Evolutionary conservation across 2,797 vertebrate species (phyloP).

Genomic region (Podarcis lilfordi): DNA sequence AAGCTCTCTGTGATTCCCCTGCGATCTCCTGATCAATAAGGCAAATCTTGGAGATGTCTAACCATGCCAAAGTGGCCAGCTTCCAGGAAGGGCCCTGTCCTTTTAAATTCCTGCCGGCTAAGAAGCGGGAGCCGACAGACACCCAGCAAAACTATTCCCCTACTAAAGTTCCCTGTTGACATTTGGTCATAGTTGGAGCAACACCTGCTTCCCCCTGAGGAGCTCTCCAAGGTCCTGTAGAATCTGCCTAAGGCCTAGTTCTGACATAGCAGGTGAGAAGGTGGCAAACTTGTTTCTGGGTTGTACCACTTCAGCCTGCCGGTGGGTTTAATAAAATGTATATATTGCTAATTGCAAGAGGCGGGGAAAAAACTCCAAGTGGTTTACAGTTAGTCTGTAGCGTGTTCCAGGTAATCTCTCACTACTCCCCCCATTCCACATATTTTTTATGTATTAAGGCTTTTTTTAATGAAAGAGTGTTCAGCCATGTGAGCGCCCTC

Average conservation of each 20-base stretch:
- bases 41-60: neutral
- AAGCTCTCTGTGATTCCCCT: no score
- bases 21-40: neutral
- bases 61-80: neutral
- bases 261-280: neutral
- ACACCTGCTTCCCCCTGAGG: neutral
- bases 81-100: no score
- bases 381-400: no score
- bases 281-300: neutral
- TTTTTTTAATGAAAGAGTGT: neutral
- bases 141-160: neutral
- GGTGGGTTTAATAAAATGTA: neutral
- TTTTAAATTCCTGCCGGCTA: no score
- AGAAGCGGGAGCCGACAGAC: neutral
- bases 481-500: no score
- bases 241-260: neutral
- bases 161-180: neutral
- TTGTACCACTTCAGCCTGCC: neutral
- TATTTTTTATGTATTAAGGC: no score
- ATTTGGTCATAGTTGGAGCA: neutral
- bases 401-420: no score
- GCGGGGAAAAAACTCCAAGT: no score
- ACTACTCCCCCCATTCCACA: no score
- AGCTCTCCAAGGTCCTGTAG: slow-evolving; percentile 22
- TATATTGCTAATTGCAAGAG: no score